Percentiles rank a stretch among this genome's conserved stretches.
Evolutionary conservation across 2,888 invertebrate genomes (phyloP).

Genomic region (Tribolium freemani): DNA sequence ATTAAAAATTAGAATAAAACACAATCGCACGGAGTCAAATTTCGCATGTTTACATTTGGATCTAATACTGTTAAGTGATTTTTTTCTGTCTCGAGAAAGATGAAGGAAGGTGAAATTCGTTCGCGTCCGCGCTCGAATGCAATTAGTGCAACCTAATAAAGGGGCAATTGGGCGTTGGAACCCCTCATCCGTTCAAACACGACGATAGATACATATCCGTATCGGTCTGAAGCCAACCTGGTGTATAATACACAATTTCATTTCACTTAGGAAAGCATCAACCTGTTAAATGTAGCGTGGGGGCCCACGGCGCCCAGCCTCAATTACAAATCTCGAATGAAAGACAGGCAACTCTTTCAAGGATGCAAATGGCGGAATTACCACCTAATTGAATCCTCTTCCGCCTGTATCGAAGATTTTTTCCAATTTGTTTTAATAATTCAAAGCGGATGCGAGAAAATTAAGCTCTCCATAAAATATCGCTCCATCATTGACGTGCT

Average conservation of each 20-base stretch:
- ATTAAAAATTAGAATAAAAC: not conserved
- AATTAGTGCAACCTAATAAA: slow-evolving; percentile 38
- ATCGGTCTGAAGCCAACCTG: slow-evolving; percentile 45
- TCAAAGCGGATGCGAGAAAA: slow-evolving; percentile 30
- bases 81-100: not conserved
- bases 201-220: slow-evolving; percentile 39
- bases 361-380: slow-evolving; percentile 1
- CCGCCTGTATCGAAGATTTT: slow-evolving; percentile 6
- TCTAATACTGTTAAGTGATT: not conserved
- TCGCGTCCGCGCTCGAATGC: slow-evolving; percentile 11
- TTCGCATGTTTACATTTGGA: not conserved
- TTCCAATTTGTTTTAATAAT: slow-evolving; percentile 36
- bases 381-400: slow-evolving; percentile 13
- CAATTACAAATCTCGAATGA: slow-evolving; percentile 21
- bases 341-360: slow-evolving; percentile 1
- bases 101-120: slow-evolving; percentile 15
- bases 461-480: slow-evolving; percentile 31
- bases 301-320: slow-evolving; percentile 39
- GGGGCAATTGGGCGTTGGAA: slow-evolving; percentile 25
- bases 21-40: too few relatives aligned
- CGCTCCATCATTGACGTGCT: slow-evolving; percentile 29
- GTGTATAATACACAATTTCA: slow-evolving; percentile 55
- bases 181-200: slow-evolving; percentile 33
- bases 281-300: slow-evolving; percentile 55
- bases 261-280: slow-evolving; percentile 55